Evolutionary conservation across 1,140 invertebrate species (phyloP), one percentile per base, ranked within the genome.

Genomic region (Ips typographus): DNA sequence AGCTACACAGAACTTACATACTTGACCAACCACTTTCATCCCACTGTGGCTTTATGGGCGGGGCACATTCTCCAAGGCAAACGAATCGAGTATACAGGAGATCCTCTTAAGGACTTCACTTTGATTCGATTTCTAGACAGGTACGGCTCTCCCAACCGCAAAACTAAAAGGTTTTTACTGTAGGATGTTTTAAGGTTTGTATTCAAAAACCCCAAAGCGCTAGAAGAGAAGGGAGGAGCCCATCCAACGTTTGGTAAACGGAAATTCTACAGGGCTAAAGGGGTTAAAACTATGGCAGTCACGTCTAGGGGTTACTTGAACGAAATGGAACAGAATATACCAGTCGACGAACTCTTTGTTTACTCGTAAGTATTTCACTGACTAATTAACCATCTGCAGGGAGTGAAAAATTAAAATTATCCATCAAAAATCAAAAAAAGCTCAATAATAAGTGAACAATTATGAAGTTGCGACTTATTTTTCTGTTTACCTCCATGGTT

Each of bases 131-230:
- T 98, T 78, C 82, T 98, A 6, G 96, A 99, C 78, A 22, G 22
- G 22, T 22, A 22, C 22, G 22, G 22, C 22, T 22, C 22, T 22
- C 22, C 55, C 59, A 57, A 58, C 1, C 22, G 22, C 22, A 22
- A 22, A 22, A 22, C 22, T 22, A 22, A 22, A 22, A 55, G 36
- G 6, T 4, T 55, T 61, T 4, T 36, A n/a, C 39, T 53, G 53
- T 66, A 6, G 38, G 22, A 22, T 22, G 22, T 22, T 22, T 22
- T 22, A 22, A 85, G 95, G 65, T 98, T 98, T 81, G 94, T 95
- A 1, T 98, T 95, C 77, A 94, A 96, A 80, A 99, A 99, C 84
- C 95, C 96, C 0, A 98, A 98, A 80, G 90, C 89, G 70, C 65
- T 85, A 1, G 81, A 82, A 75, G 78, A 81, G 38, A 71, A 69